Evolutionary conservation across 2,113 vertebrate genomes (phyloP).

Genomic region (Eptatretus burgeri): DNA sequence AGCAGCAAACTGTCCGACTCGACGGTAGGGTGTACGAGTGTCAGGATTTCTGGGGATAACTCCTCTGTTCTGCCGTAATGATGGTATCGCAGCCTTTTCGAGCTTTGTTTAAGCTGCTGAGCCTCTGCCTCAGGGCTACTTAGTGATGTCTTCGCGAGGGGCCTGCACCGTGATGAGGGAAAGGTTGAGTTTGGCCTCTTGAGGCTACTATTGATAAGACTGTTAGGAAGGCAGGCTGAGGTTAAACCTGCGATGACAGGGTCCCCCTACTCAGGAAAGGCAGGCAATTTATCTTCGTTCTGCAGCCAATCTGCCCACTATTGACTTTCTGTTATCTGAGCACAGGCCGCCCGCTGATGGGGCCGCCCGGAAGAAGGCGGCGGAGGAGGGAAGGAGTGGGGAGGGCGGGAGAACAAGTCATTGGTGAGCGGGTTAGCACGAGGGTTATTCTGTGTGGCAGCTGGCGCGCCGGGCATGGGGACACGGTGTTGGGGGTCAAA

Average conservation of each 20-base stretch:
- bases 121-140: no score
- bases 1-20: no score
- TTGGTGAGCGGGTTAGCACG: constrained; percentile 3
- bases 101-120: no score
- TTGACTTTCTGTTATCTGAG: constrained; percentile 6
- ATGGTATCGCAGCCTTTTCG: no score
- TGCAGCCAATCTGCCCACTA: constrained; percentile 1
- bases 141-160: no score
- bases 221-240: not conserved
- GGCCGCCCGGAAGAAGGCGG: not conserved
- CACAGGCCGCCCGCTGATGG: not conserved
- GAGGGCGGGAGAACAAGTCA: not conserved
- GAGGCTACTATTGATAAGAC: constrained; percentile 2
- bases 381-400: not conserved
- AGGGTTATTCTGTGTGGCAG: not conserved
- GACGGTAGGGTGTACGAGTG: no score
- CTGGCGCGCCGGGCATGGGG: constrained; percentile 3
- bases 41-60: no score
- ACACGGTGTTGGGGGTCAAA: not conserved
- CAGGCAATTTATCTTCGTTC: constrained; percentile 6
- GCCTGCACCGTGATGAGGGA: no score
- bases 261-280: not conserved
- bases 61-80: no score
- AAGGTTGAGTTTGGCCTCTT: no score
- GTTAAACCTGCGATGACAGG: constrained; percentile 6